Evolutionary conservation across 2,113 vertebrate species (phyloP).

Genomic region (Sinosuthora webbiana): DNA sequence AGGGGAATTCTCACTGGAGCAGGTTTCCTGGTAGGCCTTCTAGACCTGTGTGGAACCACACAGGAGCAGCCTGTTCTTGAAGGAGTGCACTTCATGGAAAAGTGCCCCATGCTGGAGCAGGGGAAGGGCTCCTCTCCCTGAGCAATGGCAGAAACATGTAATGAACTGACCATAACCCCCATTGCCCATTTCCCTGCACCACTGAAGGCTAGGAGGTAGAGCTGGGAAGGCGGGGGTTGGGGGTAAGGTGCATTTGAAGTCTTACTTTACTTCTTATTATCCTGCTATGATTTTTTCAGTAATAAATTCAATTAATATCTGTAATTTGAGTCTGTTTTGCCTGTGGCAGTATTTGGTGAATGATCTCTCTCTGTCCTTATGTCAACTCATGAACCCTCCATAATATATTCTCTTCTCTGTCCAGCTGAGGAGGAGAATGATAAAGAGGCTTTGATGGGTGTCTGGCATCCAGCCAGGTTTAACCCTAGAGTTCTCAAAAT

Average conservation of each 20-base stretch:
- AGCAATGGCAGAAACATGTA: not conserved
- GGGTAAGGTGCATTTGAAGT: not conserved
- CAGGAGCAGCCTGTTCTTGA: not conserved
- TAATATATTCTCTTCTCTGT: not conserved
- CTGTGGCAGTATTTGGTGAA: not conserved
- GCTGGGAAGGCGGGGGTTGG: not conserved
- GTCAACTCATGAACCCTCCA: rapidly evolving
- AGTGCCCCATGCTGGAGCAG: rapidly evolving
- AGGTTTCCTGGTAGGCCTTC: not conserved
- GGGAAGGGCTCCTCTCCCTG: not conserved
- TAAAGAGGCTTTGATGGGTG: not conserved
- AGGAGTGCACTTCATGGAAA: not conserved
- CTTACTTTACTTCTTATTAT: not conserved
- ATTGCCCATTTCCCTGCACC: not conserved
- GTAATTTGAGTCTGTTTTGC: not conserved
- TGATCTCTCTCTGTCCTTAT: not conserved
- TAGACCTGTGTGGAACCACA: not conserved
- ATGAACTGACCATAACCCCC: not conserved
- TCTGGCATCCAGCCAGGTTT: not conserved
- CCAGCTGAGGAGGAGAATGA: not conserved
- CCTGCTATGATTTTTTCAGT: not conserved
- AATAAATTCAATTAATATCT: not conserved
- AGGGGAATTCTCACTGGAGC: not conserved
- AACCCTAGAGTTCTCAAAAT: not conserved
- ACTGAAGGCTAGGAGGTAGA: not conserved